A percentile compares a stretch with the other conserved stretches of the same genome.
These are phyloP conservation scores for Yponomeuta sedellus DNA, from an alignment of 2,888 invertebrate species.

Conservation along the genomic window DNA sequence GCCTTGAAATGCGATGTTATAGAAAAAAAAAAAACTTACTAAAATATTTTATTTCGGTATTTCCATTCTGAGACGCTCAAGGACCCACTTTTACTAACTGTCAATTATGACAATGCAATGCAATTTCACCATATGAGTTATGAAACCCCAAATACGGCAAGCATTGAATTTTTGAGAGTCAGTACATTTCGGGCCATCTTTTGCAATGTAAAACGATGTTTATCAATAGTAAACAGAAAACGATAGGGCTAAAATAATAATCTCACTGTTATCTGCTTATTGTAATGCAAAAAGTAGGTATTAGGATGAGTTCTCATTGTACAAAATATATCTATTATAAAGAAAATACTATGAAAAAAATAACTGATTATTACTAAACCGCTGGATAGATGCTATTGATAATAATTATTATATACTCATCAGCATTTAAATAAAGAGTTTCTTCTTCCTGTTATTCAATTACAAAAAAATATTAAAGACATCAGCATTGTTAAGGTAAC, in stretches of 20 bases:
- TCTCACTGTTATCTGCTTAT: conserved; percentile 14
- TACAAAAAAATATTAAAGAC: neutral
- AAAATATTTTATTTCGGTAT: neutral
- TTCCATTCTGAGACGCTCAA: conserved; percentile 3
- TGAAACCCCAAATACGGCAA: no score
- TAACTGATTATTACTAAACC: neutral
- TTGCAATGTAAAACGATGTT: conserved; percentile 1
- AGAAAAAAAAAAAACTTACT: neutral
- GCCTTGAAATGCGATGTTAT: neutral
- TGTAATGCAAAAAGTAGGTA: conserved; percentile 1
- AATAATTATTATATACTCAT: conserved; percentile 7
- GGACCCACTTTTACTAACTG: neutral
- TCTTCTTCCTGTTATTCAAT: conserved; percentile 5
- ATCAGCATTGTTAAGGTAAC: neutral
- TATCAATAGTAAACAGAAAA: conserved; percentile 3
- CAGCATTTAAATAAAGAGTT: neutral
- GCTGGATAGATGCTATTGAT: conserved; percentile 2
- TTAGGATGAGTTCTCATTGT: conserved; percentile 1
- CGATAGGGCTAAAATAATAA: conserved; percentile 6
- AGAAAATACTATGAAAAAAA: neutral
- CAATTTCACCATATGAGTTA: no score
- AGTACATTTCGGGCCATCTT: neutral
- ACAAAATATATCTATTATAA: conserved; percentile 2
- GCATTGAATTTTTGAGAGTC: neutral
- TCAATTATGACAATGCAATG: neutral